A percentile compares a stretch with the other conserved stretches of the same genome.
These are phyloP conservation scores for Lagodon rhomboides DNA, from an alignment of 2,797 vertebrate species.

Conservation along the genomic window DNA sequence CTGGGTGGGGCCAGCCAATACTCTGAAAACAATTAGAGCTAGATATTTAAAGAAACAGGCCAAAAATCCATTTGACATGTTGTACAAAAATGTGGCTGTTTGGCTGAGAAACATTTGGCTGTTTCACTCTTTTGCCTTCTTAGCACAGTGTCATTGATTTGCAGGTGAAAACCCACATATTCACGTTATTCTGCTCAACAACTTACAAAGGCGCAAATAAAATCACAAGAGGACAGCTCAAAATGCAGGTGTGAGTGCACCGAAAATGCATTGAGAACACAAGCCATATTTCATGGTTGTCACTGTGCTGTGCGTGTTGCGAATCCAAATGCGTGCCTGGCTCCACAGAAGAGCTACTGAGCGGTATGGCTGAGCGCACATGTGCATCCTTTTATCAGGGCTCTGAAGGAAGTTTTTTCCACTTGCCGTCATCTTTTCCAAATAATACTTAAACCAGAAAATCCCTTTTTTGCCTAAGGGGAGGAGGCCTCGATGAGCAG, in stretches of 20 bases:
- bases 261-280: background rate
- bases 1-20: constrained; percentile 57
- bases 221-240: background rate
- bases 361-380: constrained; percentile 31
- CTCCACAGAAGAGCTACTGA: background rate
- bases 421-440: constrained; percentile 45
- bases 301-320: background rate
- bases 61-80: constrained; percentile 11
- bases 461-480: constrained; percentile 5
- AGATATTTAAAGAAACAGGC: constrained; percentile 52
- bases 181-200: background rate
- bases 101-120: background rate
- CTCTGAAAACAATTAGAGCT: constrained; percentile 65
- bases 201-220: too few species aligned
- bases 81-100: constrained; percentile 4
- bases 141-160: background rate
- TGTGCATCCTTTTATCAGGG: constrained; percentile 47
- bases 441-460: constrained; percentile 34
- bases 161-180: background rate
- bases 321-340: constrained; percentile 17
- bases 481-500: background rate
- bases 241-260: background rate
- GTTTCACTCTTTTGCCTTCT: background rate
- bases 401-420: constrained; percentile 31
- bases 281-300: background rate